Evolutionary conservation across 2,797 vertebrate species (phyloP), one percentile per base, ranked within the genome.

Genomic region (Anguilla pacifica): DNA sequence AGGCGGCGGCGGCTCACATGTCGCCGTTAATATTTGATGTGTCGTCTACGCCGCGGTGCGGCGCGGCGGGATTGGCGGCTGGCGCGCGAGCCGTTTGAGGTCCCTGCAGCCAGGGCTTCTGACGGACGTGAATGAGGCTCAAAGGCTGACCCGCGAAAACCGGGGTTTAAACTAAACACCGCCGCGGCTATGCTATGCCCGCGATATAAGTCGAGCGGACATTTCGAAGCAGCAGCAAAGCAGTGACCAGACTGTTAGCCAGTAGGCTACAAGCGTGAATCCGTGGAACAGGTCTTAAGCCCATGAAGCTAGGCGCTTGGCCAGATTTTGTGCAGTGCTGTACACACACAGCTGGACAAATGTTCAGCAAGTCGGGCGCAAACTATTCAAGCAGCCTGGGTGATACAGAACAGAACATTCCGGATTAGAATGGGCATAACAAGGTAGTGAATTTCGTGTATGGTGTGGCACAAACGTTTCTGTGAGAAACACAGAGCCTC

Each of bases 1-100:
- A 39, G 39, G 39, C 39, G 74, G 51, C 57, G 28, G 79, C 31
- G 11, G 72, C 51, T 43, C 55, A 86, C 53, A 61, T 77, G 49
- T 35, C 49, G 25, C 28, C 28, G n/a, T 81, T 43, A 86, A 86
- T 81, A 81, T 86, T 72, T 86, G 53, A 74, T 86, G 25, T 25
- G 35, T 19, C 43, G 19, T n/a, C 46, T 10, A 9, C 25, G 39
- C 6, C 13, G 6, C 11, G 15, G 13, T 28, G 6, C 11, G 13
- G 13, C 70, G 2, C 72, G 74, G 19, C 25, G 2, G 79, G 74
- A 79, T 6, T 43, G 17, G 35, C 35, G 4, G 35, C 79, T 51
- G 9, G 22, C 17, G 2, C 22, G 22, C 7, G 19, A 3, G 43
- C 43, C 79, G 6, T 46, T 81, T 81, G 46, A 81, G 39, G 43